phyloP scores from a whole-genome alignment of 2,797 vertebrate species.

The Eulemur albifrons region DNA sequence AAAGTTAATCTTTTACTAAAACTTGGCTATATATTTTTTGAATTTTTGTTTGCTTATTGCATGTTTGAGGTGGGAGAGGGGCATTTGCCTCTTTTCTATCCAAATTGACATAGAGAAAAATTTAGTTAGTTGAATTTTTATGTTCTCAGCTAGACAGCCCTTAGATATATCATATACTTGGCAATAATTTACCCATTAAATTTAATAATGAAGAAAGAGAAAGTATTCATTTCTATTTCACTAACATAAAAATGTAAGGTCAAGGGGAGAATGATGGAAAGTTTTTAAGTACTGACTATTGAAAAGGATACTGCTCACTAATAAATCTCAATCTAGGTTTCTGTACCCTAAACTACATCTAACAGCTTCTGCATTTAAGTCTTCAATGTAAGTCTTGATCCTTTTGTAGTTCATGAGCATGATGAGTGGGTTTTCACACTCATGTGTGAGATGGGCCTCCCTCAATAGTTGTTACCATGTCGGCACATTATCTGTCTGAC shows the following conservation, averaged over 20 bases:
- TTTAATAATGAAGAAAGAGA: background rate
- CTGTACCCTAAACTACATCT: background rate
- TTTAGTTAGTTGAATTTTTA: background rate
- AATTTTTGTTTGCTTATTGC: background rate
- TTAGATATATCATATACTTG: background rate
- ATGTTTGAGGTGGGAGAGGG: background rate
- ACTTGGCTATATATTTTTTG: background rate
- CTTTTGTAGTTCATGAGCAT: no score
- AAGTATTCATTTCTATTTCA: background rate
- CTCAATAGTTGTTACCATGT: no score
- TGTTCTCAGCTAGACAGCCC: background rate
- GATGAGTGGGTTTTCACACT: no score
- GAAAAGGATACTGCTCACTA: background rate
- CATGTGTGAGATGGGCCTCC: no score
- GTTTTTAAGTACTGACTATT: background rate
- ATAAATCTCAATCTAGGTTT: background rate
- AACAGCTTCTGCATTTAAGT: background rate
- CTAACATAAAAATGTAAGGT: background rate
- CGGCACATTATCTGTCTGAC: no score
- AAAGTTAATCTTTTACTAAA: background rate
- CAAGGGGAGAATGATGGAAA: background rate
- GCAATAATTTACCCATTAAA: background rate
- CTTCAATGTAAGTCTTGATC: background rate
- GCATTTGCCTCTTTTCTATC: background rate
- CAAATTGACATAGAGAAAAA: background rate